phyloP scores from a whole-genome alignment of 2,113 vertebrate species.

The Saguinus imperator region DNA sequence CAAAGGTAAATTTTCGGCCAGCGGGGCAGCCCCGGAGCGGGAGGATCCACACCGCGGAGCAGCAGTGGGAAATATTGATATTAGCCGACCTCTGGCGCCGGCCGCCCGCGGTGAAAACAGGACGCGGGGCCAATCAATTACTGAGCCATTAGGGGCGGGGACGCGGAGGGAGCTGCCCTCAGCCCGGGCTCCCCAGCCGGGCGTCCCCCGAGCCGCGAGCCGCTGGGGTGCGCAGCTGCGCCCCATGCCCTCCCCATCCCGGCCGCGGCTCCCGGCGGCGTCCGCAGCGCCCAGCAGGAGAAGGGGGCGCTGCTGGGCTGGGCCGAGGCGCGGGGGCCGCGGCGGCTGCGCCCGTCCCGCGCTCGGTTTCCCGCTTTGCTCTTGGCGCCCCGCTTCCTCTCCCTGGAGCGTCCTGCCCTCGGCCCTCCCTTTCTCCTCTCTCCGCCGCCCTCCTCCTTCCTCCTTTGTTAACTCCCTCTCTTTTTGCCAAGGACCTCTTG shows the following conservation, averaged over 20 bases:
- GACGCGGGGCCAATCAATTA: constrained; percentile 65
- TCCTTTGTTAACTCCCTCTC: constrained; percentile 50
- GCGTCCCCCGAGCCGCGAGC: not conserved
- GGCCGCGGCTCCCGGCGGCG: not conserved
- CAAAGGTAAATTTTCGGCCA: constrained; percentile 82
- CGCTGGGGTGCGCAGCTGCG: not conserved
- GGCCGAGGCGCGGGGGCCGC: not conserved
- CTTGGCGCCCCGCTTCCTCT: not conserved
- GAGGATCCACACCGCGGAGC: constrained; percentile 77
- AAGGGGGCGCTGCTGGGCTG: not conserved
- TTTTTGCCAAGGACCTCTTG: not conserved
- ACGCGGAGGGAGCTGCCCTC: not conserved
- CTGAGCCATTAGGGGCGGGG: constrained; percentile 48
- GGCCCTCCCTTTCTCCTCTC: not conserved
- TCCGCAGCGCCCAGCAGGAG: no score
- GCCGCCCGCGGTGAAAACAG: constrained; percentile 64
- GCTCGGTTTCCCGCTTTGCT: fast-evolving
- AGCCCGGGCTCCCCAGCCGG: not conserved
- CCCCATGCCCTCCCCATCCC: no score
- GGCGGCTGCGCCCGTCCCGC: not conserved
- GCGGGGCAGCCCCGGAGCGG: constrained; percentile 72
- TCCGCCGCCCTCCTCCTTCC: not conserved
- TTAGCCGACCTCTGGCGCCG: constrained; percentile 66
- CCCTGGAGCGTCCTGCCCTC: not conserved
- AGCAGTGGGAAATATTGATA: constrained; percentile 82